A percentile compares a stretch with the other conserved stretches of the same genome.
These are phyloP conservation scores for Podarcis raffonei DNA, from an alignment of 2,113 vertebrate genomes.

Conservation along the genomic window DNA sequence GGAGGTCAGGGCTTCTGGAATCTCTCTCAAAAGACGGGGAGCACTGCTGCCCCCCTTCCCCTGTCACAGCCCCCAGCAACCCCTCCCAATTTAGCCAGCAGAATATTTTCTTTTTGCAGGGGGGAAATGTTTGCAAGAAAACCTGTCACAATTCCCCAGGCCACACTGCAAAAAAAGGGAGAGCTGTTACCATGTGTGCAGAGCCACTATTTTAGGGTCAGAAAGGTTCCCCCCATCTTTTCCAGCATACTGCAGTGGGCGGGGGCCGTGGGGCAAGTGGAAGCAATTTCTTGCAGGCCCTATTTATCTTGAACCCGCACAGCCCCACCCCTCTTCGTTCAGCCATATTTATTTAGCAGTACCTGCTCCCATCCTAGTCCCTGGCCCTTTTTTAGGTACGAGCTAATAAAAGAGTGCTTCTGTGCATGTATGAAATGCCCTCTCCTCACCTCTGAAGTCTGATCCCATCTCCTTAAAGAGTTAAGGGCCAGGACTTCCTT, in stretches of 20 bases:
- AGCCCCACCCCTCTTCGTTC: neutral
- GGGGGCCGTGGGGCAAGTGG: neutral
- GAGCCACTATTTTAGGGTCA: neutral
- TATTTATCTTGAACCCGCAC: neutral
- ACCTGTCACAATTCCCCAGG: neutral
- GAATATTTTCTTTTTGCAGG: neutral
- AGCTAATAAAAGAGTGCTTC: neutral
- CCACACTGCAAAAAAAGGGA: neutral
- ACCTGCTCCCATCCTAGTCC: too few species aligned
- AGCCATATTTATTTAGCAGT: neutral
- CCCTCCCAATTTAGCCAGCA: neutral
- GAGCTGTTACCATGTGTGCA: neutral
- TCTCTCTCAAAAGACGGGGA: neutral
- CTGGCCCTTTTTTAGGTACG: neutral
- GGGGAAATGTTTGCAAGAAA: neutral
- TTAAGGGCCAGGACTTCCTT: neutral
- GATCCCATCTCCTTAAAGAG: neutral
- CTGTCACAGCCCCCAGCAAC: too few species aligned
- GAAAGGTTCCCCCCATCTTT: neutral
- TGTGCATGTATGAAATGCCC: neutral
- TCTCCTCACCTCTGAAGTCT: neutral
- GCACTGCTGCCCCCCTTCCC: neutral
- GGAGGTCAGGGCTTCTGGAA: neutral
- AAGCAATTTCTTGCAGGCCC: neutral
- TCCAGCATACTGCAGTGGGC: neutral